These are phyloP conservation scores for Brachylomia viminalis DNA, from an alignment of 2,888 invertebrate genomes.

Conservation along the genomic window DNA sequence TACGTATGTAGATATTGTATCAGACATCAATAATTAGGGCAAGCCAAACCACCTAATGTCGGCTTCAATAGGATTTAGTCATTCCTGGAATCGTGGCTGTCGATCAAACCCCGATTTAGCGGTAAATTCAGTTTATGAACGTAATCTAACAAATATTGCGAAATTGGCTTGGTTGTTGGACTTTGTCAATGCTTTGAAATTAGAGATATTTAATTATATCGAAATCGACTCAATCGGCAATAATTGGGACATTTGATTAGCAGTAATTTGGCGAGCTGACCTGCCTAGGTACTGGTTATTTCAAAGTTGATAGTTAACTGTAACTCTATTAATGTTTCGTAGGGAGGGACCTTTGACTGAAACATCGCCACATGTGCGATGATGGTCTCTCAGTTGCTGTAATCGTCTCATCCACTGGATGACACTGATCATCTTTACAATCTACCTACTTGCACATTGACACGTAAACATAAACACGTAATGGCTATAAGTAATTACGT, in stretches of 20 bases:
- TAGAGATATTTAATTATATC: neutral
- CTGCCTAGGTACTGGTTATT: neutral
- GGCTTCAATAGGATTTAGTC: neutral
- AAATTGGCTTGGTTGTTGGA: neutral
- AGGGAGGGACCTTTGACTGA: neutral
- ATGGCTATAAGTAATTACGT: slow-evolving; percentile 1
- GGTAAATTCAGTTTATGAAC: neutral
- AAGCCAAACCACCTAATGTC: neutral
- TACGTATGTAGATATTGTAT: too few relatives aligned
- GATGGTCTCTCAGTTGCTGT: neutral
- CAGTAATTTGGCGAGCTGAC: neutral
- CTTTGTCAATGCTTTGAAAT: neutral
- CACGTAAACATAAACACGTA: neutral
- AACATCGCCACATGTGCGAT: neutral
- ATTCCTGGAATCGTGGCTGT: neutral
- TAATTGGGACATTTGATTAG: neutral
- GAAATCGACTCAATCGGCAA: neutral
- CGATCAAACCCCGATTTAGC: neutral
- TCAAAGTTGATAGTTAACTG: neutral
- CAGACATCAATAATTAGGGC: neutral
- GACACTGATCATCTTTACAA: neutral
- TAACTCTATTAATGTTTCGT: neutral
- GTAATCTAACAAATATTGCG: neutral
- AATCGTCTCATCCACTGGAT: neutral
- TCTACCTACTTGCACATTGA: slow-evolving; percentile 9